phyloP scores from a whole-genome alignment of 1,140 invertebrate genomes.

The Metopolophium dirhodum region DNA sequence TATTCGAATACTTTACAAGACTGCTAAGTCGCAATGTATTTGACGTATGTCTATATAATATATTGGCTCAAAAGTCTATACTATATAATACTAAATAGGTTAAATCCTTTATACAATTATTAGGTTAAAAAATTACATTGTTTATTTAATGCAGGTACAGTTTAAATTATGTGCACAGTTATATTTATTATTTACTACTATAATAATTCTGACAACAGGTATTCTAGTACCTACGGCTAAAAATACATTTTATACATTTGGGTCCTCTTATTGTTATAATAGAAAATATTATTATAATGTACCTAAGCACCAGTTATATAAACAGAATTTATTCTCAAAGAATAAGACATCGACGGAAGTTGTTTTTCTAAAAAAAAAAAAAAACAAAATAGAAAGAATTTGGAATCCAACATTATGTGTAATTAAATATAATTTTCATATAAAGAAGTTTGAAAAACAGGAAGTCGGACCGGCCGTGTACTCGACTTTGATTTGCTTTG shows the following conservation, averaged over 20 bases:
- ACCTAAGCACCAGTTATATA: neutral
- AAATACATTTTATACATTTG: neutral
- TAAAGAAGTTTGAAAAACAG: conserved; percentile 19
- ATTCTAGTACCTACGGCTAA: neutral
- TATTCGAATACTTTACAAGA: no score
- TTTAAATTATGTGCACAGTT: neutral
- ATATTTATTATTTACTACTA: neutral
- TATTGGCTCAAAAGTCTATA: no score
- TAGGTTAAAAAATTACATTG: neutral
- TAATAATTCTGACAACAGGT: neutral
- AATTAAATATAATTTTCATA: conserved; percentile 33
- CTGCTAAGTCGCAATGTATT: no score
- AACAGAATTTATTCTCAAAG: neutral
- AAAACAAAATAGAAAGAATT: neutral
- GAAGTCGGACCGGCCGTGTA: neutral
- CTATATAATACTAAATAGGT: neutral
- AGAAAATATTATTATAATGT: neutral
- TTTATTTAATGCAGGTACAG: conserved; percentile 4
- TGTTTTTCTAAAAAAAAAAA: neutral
- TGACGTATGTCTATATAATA: no score
- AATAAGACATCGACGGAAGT: conserved; percentile 17
- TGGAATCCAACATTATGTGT: conserved; percentile 20
- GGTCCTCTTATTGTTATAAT: neutral
- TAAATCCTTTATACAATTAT: neutral
- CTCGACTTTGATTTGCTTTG: conserved; percentile 24